Conservation (phyloP, 2,797 vertebrate species). For the Martes flavigula region DNA sequence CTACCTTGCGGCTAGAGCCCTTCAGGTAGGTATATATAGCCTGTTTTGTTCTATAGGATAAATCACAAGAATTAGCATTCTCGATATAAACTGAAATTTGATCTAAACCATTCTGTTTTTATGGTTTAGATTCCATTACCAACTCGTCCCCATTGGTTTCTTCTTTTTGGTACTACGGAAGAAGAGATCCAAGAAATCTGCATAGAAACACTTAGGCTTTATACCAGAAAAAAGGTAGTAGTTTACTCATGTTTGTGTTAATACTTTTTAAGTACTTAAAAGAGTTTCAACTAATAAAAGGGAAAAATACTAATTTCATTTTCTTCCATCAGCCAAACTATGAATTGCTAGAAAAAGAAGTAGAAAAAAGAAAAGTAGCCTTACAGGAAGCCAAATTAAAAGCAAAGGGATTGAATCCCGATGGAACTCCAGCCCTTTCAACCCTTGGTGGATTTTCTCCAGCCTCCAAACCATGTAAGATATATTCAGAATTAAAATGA, state of each 20-base stretch:
- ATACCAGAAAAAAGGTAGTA: constrained; percentile 95
- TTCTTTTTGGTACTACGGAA: constrained; percentile 95
- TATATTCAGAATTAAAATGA: constrained; percentile 4
- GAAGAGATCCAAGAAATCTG: constrained; percentile 99
- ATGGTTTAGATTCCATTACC: constrained; percentile 92
- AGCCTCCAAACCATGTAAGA: constrained; percentile 95
- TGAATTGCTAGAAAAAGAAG: constrained; percentile 96
- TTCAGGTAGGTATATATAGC: constrained; percentile 88
- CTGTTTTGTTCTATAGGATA: background rate
- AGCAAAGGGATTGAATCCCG: constrained; percentile 97
- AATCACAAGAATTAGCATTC: background rate
- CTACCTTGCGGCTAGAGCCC: constrained; percentile 96
- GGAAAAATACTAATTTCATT: accelerated
- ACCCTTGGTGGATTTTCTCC: constrained; percentile 97
- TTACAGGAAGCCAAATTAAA: constrained; percentile 97
- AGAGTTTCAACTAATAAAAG: background rate
- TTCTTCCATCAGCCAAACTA: constrained; percentile 92
- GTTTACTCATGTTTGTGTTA: background rate
- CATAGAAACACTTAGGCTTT: constrained; percentile 95
- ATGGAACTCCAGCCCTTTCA: constrained; percentile 97
- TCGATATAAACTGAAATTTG: accelerated
- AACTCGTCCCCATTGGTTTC: constrained; percentile 95
- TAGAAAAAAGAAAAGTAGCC: constrained; percentile 96
- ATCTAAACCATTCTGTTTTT: background rate
- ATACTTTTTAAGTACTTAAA: background rate